These are phyloP conservation scores for Anser brachyrhynchus DNA, from an alignment of 2,113 vertebrate genomes.

Conservation along the genomic window DNA sequence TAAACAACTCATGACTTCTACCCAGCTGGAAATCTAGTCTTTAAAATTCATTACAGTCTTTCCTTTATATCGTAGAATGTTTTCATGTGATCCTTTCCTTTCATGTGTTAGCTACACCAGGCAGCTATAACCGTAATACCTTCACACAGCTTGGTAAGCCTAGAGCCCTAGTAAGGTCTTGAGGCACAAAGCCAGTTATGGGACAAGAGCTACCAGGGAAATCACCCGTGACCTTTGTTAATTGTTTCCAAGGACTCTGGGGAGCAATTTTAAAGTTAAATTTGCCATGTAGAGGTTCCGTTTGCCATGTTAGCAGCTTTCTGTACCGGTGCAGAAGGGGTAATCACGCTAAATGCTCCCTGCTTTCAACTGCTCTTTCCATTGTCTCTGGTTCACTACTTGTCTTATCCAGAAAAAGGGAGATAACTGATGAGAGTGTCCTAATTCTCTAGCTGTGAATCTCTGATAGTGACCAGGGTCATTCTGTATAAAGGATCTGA, in stretches of 20 bases:
- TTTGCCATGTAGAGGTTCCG: neutral
- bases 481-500: neutral
- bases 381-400: neutral
- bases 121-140: neutral
- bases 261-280: neutral
- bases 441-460: neutral
- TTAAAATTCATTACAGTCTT: neutral
- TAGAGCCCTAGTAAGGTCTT: neutral
- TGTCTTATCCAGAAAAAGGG: neutral
- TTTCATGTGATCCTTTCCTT: neutral
- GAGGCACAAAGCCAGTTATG: neutral
- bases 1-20: neutral
- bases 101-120: neutral
- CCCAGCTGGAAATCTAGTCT: neutral
- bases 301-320: neutral
- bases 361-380: neutral
- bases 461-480: neutral
- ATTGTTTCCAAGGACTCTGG: neutral
- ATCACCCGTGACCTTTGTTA: neutral
- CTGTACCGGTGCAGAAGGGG: neutral
- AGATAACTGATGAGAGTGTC: neutral
- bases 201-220: neutral
- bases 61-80: neutral
- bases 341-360: accelerated
- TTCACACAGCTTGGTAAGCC: neutral